Conservation (phyloP, 2,113 vertebrate genomes). For the Taxidea taxus region DNA sequence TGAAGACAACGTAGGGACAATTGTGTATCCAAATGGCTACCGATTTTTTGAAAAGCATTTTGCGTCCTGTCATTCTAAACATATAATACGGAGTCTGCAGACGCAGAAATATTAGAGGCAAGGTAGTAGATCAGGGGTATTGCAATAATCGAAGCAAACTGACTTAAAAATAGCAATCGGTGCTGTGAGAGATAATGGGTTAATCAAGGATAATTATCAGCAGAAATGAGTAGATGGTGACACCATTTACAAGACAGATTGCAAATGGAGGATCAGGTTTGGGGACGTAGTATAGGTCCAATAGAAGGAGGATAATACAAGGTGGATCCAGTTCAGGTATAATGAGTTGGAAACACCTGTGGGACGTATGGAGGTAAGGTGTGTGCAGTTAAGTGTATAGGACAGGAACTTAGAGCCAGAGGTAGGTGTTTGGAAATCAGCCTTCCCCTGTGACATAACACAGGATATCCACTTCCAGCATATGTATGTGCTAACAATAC, state of each 20-base stretch:
- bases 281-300: rapidly evolving
- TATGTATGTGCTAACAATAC: too few species aligned
- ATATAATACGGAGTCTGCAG: neutral
- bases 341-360: neutral
- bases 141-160: too few species aligned
- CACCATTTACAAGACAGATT: neutral
- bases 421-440: neutral
- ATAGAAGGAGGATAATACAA: neutral
- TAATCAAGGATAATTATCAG: too few species aligned
- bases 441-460: neutral
- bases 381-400: neutral
- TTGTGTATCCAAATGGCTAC: neutral
- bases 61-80: neutral
- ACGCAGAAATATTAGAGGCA: too few species aligned
- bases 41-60: neutral
- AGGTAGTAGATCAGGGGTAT: too few species aligned
- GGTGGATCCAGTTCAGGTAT: neutral
- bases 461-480: neutral
- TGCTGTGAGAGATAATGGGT: too few species aligned
- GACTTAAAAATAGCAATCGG: too few species aligned
- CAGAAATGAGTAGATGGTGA: neutral
- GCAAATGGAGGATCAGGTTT: neutral
- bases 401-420: neutral
- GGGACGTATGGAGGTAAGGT: neutral
- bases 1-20: neutral